These are phyloP conservation scores for Nomia melanderi DNA, from an alignment of 1,140 invertebrate species.

Conservation along the genomic window DNA sequence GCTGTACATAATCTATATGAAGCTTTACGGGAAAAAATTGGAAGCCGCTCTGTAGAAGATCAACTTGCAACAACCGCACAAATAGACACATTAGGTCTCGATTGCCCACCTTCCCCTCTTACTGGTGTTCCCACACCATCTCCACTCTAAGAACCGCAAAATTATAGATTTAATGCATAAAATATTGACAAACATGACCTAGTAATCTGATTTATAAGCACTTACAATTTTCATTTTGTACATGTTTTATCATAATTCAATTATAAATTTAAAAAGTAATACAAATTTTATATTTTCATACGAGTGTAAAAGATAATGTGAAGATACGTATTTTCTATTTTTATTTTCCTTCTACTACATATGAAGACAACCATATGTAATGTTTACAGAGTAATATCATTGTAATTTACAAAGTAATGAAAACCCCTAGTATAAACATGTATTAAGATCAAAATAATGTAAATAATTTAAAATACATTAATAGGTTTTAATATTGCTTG, in stretches of 20 bases:
- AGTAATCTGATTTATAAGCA: background rate
- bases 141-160: constrained; percentile 25
- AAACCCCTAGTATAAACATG: constrained; percentile 5
- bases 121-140: constrained; percentile 52
- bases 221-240: background rate
- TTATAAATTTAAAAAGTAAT: background rate
- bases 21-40: constrained; percentile 89
- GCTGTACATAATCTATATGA: constrained; percentile 91
- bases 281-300: constrained; percentile 19
- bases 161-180: background rate
- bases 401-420: too few species aligned
- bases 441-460: background rate
- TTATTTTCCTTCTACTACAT: background rate
- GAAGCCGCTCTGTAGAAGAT: constrained; percentile 84
- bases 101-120: constrained; percentile 86
- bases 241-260: background rate
- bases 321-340: constrained; percentile 22
- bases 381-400: constrained; percentile 3
- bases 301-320: background rate
- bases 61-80: constrained; percentile 81
- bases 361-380: constrained; percentile 17
- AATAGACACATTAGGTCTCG: constrained; percentile 84
- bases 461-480: constrained; percentile 17
- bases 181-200: background rate
- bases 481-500: background rate